Base-by-base conservation (phyloP, 1,140 invertebrate genomes). In the Teleopsis dalmanni region DNA sequence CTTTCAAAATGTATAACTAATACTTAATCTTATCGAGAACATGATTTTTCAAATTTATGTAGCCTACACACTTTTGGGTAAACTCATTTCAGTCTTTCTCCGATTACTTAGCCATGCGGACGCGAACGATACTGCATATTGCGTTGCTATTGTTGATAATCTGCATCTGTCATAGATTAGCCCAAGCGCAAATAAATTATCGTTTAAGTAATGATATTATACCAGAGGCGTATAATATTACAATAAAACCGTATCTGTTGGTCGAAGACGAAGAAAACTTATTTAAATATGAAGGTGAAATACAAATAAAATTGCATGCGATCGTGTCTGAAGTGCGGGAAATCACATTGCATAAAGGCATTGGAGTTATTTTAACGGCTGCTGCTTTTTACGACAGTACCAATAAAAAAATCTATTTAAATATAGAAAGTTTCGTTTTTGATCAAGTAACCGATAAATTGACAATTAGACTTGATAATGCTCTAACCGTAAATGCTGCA, bases 281-380 rank as follows among this genome's bases (percentile, higher is more conserved):
- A 23, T 81, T 79, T 49, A 73, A 70, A 2, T 84, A 84, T 57
- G 54, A 73, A 18, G 82, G 83, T 40, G 66, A 74, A 53, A 77
- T 82, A 0, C 60, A 57, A 33, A 84, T 85, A 42, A 64, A 55
- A 6, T 59, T 78, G 23, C 56, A 53, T 8, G 62, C 72, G 3
- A 52, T 47, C 3, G 26, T 52, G 3, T 11, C 45, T 1, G 55
- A 55, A 26, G 64, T 71, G 1, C 58, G 50, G 3, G 53, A 60
- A 52, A 76, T 91, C 23, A 81, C 78, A 2, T 54, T 91, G 0
- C 85, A 91, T 57, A 73, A 75, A 1, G 74, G 79, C 10, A 36
- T 47, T 0, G n/a, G n/a, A n/a, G 44, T 67, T 0, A 33, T 54
- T 10, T 58, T 67, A 33, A 25, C 21, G 7, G 26, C 22, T 0